Percentiles rank a stretch among this genome's conserved stretches.
phyloP scores from a whole-genome alignment of 1,140 invertebrate genomes.

The Chrysomallon squamiferum region DNA sequence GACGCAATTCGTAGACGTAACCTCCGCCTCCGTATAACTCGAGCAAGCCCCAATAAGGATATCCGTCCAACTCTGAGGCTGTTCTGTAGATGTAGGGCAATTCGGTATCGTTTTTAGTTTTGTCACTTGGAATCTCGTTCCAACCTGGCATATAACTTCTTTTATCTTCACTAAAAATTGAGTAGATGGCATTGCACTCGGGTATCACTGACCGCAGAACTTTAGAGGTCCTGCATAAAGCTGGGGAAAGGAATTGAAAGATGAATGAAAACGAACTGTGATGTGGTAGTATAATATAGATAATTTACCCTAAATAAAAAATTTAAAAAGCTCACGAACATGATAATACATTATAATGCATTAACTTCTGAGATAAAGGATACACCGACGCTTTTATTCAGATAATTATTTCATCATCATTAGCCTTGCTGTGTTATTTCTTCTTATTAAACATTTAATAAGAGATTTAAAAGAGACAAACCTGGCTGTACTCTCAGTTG shows the following conservation, averaged over 20 bases:
- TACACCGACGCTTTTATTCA: no score
- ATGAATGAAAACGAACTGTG: no score
- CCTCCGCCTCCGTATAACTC: constrained; percentile 68
- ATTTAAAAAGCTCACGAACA: no score
- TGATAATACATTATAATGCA: no score
- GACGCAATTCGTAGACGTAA: constrained; percentile 65
- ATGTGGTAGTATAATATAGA: no score
- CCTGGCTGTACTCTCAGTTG: constrained; percentile 63
- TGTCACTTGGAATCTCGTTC: constrained; percentile 36
- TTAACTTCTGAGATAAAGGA: no score
- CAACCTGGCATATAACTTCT: constrained; percentile 53
- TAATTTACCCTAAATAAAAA: no score
- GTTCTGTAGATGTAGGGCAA: constrained; percentile 14
- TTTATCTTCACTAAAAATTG: constrained; percentile 52
- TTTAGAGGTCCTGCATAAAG: constrained; percentile 48
- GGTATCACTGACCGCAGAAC: constrained; percentile 40
- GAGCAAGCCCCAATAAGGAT: constrained; percentile 63
- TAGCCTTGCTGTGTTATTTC: no score
- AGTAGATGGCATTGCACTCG: constrained; percentile 57
- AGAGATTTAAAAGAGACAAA: no score
- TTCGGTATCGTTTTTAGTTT: constrained; percentile 23
- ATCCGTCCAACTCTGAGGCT: constrained; percentile 59
- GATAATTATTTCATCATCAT: no score
- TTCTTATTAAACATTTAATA: no score
- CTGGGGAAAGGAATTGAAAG: constrained; percentile 34